Base-by-base conservation (phyloP, 2,113 vertebrate genomes). In the Opisthocomus hoazin region DNA sequence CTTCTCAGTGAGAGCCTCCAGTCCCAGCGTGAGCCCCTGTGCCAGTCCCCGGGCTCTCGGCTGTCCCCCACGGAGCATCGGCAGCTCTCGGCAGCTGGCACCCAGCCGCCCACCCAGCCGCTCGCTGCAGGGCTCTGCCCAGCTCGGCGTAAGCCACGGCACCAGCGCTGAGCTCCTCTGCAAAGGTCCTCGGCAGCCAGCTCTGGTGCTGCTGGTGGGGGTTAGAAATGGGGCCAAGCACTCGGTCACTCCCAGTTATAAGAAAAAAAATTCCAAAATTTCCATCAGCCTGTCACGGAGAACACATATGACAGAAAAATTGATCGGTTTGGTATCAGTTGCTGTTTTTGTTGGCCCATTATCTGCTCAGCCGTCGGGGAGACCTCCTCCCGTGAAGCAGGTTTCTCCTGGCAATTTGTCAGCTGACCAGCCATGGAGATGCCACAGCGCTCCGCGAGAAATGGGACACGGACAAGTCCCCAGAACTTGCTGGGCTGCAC, bases 121-220 rank as follows among this genome's bases (percentile, higher is more conserved):
- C 56, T 43, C 4, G 1, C 15, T 2, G 0, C 6, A n/a, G 45
- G 39, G 63, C 46, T 37, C 15, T 30, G 69, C 56, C 0, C 2
- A 68, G 53, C 63, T 50, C 2, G 1, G 17, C 76, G 2, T 6
- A 32, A 30, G 32, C 58, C 58, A 2, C 1, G 8, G 56, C 8
- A 3, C 27, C 0, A 6, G 37, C 4, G 1, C 53, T 10, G 57
- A 50, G 60, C 51, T 58, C 43, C 23, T 34, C 41, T 10, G 68
- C 68, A 46, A 12, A 8, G 16, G 43, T 11, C 48, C 60, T 45
- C 1, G 1, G 45, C 50, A 83, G 75, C 51, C 61, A 65, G 41
- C 26, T 46, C 68, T 6, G 61, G 65, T 1, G 2, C 56, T 66
- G 48, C 0, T 0, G n/a, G 6, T 37, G 34, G 60, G 22, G 23